These are phyloP conservation scores for Drosophila bifasciata DNA, from an alignment of 1,140 invertebrate species.

Conservation along the genomic window DNA sequence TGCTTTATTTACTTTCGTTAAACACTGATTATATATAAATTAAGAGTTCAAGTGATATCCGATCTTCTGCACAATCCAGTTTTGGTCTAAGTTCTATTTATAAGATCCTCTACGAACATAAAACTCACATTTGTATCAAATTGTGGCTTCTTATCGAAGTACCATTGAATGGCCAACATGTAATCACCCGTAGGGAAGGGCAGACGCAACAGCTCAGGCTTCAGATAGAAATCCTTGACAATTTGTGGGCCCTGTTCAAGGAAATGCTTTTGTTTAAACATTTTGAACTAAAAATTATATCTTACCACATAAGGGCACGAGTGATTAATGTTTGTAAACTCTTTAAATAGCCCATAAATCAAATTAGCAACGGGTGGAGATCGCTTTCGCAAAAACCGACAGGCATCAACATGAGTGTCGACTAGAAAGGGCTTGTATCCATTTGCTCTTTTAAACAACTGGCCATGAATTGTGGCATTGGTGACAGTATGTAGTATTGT, in stretches of 20 bases:
- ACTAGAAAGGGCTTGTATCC: conserved; percentile 43
- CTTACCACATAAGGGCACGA: conserved; percentile 34
- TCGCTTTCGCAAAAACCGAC: neutral
- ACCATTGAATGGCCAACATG: conserved; percentile 3
- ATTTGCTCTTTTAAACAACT: too few species aligned
- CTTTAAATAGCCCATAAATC: conserved; percentile 15
- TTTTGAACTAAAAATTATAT: neutral
- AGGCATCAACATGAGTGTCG: conserved; percentile 4
- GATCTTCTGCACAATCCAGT: too few species aligned
- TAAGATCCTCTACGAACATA: neutral
- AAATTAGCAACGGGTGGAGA: conserved; percentile 18
- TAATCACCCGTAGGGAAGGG: conserved; percentile 33
- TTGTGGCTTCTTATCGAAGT: conserved; percentile 12
- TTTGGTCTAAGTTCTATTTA: too few species aligned
- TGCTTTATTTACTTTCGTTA: too few species aligned
- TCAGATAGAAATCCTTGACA: conserved; percentile 14
- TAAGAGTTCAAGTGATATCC: too few species aligned
- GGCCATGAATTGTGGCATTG: too few species aligned
- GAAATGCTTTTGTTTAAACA: neutral
- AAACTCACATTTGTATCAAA: conserved; percentile 33
- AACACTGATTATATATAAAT: too few species aligned
- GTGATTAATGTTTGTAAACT: conserved; percentile 42
- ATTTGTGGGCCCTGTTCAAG: conserved; percentile 25
- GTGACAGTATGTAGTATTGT: conserved; percentile 16
- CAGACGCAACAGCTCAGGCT: neutral